phyloP scores from a whole-genome alignment of 1,140 invertebrate genomes.

The Leptopilina clavipes region DNA sequence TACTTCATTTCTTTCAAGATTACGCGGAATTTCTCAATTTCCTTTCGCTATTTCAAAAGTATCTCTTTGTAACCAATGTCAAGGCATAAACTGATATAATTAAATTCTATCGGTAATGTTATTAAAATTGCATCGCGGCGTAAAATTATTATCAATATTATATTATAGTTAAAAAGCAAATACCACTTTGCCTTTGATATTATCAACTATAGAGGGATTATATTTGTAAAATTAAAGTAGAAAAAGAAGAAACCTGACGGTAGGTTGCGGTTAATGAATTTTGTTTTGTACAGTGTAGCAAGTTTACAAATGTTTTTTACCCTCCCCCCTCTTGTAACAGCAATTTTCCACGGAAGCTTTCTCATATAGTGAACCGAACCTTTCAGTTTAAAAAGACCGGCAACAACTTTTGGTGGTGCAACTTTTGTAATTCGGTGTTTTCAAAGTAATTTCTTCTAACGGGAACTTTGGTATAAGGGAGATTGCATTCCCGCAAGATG shows the following conservation, averaged over 20 bases:
- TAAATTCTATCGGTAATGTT: background rate
- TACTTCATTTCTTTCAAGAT: too few species aligned
- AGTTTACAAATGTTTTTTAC: background rate
- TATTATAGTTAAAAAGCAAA: too few species aligned
- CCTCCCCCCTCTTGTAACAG: background rate
- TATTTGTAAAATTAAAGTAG: too few species aligned
- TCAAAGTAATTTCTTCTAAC: constrained; percentile 34
- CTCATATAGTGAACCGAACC: constrained; percentile 4
- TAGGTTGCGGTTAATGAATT: too few species aligned
- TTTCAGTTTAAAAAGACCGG: constrained; percentile 1
- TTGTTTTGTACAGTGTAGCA: background rate
- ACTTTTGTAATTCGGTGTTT: constrained; percentile 33
- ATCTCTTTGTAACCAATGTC: background rate
- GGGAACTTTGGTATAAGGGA: constrained; percentile 20
- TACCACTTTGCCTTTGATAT: too few species aligned
- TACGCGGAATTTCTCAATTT: background rate
- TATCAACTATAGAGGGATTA: too few species aligned
- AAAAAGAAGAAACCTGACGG: too few species aligned
- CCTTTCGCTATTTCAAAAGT: background rate
- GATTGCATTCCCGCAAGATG: constrained; percentile 25
- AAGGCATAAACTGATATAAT: constrained; percentile 4
- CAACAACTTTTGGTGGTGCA: background rate
- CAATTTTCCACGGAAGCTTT: constrained; percentile 18
- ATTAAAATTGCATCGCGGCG: background rate
- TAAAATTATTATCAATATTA: background rate